Evolutionary conservation across 2,797 vertebrate species (phyloP).

Genomic region (Manis pentadactyla): DNA sequence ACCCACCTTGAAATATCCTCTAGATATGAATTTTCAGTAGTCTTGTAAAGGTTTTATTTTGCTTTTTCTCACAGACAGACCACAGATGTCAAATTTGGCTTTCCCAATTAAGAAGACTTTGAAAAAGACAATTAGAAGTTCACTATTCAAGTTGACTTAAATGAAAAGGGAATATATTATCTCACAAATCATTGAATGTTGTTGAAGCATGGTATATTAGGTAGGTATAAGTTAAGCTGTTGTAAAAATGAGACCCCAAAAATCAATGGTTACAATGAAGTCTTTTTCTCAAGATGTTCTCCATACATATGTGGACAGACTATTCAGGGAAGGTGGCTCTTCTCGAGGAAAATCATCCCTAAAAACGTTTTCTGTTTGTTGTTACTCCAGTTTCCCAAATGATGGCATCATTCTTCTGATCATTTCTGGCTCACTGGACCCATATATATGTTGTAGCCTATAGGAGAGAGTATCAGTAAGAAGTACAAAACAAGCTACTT

Average conservation of each 20-base stretch:
- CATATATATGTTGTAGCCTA: neutral
- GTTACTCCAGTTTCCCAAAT: neutral
- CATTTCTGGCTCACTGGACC: neutral
- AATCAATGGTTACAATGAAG: neutral
- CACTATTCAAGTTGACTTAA: neutral
- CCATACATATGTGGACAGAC: too few species aligned
- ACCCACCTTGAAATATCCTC: slow-evolving; percentile 54
- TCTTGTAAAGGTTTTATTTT: neutral
- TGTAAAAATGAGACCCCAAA: neutral
- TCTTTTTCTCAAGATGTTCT: neutral
- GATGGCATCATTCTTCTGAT: neutral
- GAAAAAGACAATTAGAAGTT: slow-evolving; percentile 11
- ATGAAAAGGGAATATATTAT: slow-evolving; percentile 20
- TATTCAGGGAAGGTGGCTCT: neutral
- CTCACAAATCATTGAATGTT: neutral
- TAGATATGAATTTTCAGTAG: slow-evolving; percentile 40
- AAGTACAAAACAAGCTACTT: neutral
- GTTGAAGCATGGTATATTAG: neutral
- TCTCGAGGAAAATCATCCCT: neutral
- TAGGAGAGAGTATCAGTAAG: neutral
- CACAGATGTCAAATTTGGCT: slow-evolving; percentile 26
- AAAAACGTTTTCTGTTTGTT: neutral
- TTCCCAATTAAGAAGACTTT: slow-evolving; percentile 5
- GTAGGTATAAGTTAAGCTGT: neutral
- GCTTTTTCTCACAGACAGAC: neutral